phyloP scores from a whole-genome alignment of 2,797 vertebrate species.

The Platyrinchus mystaceus region DNA sequence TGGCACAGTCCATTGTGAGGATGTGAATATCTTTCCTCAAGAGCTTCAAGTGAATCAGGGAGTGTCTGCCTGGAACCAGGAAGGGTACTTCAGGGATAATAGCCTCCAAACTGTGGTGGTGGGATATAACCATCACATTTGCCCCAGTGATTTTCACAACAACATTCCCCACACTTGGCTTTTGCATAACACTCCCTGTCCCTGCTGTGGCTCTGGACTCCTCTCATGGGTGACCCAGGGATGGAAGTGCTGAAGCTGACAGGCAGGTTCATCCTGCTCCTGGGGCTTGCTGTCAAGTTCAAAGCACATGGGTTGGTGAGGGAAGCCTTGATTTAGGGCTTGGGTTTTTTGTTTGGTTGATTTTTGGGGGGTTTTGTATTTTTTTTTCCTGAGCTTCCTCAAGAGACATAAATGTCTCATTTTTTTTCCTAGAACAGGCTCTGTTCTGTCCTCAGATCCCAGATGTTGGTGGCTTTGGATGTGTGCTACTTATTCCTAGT shows the following conservation, averaged over 20 bases:
- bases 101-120: neutral
- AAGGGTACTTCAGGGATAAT: neutral
- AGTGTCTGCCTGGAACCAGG: neutral
- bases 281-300: neutral
- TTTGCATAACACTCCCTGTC: neutral
- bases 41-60: neutral
- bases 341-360: neutral
- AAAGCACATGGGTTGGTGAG: neutral
- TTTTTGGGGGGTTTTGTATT: fast-evolving
- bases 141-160: neutral
- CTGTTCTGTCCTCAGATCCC: neutral
- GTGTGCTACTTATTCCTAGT: neutral
- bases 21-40: conserved; percentile 35
- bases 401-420: neutral
- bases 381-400: neutral
- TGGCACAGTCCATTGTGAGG: conserved; percentile 22
- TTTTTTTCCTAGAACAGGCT: neutral
- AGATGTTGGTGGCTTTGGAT: neutral
- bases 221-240: neutral
- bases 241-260: neutral
- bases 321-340: neutral
- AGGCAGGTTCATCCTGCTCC: neutral
- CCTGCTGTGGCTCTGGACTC: neutral
- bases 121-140: neutral
- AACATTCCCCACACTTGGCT: fast-evolving